Conservation (phyloP, 1,140 invertebrate species). For the Lithobius niger region DNA sequence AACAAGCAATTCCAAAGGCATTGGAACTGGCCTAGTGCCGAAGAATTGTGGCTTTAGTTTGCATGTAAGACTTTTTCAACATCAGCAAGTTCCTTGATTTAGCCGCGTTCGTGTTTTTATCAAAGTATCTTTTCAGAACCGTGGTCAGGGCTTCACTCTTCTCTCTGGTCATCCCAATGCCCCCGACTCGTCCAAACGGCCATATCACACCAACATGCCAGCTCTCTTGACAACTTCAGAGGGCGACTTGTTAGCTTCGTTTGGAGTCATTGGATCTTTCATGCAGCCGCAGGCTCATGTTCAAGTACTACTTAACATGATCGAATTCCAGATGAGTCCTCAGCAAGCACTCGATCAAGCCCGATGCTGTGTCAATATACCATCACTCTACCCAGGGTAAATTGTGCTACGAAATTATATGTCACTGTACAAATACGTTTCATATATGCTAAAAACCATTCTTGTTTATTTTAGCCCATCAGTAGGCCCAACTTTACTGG, state of each 20-base stretch:
- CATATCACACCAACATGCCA: conserved; percentile 32
- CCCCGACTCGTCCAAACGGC: conserved; percentile 26
- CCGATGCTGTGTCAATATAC: conserved; percentile 16
- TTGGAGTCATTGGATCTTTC: conserved; percentile 30
- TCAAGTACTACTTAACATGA: conserved; percentile 30
- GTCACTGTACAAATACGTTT: neutral
- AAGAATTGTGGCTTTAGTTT: conserved; percentile 30
- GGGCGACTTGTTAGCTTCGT: conserved; percentile 26
- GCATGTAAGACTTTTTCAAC: too few relatives aligned
- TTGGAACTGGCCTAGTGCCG: conserved; percentile 30
- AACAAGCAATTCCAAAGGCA: conserved; percentile 27
- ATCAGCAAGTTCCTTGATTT: too few relatives aligned
- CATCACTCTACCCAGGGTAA: neutral
- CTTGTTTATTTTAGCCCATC: conserved; percentile 5
- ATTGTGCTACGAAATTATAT: neutral
- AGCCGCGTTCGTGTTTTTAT: too few relatives aligned
- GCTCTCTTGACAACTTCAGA: conserved; percentile 27
- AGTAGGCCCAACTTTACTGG: conserved; percentile 15
- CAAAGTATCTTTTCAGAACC: conserved; percentile 14
- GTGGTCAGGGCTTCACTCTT: conserved; percentile 11
- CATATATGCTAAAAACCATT: neutral
- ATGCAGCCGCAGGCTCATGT: conserved; percentile 34
- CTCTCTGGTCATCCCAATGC: conserved; percentile 24
- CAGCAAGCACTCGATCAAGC: conserved; percentile 29
- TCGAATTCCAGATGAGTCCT: conserved; percentile 31